These are phyloP conservation scores for Trogon melanurus DNA, from an alignment of 2,113 vertebrate genomes.

Conservation along the genomic window DNA sequence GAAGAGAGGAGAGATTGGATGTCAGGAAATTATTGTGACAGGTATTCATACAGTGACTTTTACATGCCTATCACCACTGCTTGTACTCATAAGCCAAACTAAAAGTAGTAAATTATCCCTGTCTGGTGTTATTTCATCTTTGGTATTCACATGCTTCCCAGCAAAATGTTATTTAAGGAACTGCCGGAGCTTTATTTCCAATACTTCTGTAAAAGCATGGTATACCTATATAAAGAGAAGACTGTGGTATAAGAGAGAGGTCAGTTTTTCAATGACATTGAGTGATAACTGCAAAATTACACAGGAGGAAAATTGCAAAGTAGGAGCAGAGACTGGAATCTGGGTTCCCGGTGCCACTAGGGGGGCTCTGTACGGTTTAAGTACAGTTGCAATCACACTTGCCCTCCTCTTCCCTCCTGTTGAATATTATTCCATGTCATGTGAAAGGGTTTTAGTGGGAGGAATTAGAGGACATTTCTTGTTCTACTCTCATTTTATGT, in stretches of 20 bases:
- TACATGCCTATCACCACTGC: neutral
- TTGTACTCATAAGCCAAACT: neutral
- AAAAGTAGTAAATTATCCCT: neutral
- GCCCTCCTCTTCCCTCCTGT: neutral
- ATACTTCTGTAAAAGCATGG: neutral
- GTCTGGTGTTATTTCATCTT: neutral
- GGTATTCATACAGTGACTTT: neutral
- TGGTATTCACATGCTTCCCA: neutral
- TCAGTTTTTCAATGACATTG: neutral
- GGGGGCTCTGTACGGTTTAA: neutral
- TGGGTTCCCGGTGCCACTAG: neutral
- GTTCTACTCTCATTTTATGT: neutral
- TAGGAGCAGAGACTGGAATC: neutral
- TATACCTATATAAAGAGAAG: neutral
- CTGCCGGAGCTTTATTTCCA: neutral
- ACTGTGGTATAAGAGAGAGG: neutral
- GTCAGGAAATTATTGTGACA: neutral
- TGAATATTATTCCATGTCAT: neutral
- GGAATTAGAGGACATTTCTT: neutral
- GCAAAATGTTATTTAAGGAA: neutral
- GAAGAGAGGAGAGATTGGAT: neutral
- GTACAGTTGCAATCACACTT: neutral
- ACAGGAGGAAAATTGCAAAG: neutral
- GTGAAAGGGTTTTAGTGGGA: neutral
- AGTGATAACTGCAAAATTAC: neutral